Percentiles rank a stretch among this genome's conserved stretches.
Evolutionary conservation across 2,888 invertebrate genomes (phyloP).

Genomic region (Nezara viridula): DNA sequence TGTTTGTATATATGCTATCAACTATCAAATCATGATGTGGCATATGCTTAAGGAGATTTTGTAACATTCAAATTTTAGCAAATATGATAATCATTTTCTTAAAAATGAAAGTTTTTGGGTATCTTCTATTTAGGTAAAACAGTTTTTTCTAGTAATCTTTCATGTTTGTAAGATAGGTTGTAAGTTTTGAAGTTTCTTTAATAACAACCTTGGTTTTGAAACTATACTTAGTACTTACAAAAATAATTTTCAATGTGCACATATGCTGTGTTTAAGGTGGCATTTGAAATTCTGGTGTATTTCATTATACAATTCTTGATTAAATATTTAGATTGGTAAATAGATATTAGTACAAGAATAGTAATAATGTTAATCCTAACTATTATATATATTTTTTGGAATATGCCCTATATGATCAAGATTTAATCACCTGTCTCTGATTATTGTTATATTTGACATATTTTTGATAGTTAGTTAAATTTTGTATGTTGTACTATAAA

Average conservation of each 20-base stretch:
- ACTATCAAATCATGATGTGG: slow-evolving; percentile 9
- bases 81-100: neutral
- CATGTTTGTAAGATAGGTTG: neutral
- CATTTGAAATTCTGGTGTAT: neutral
- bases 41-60: neutral
- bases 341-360: neutral
- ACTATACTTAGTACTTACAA: neutral
- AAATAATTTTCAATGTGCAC: neutral
- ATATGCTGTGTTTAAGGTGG: neutral
- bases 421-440: neutral
- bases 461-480: slow-evolving; percentile 36
- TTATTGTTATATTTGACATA: slow-evolving; percentile 35
- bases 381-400: neutral
- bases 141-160: neutral
- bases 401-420: neutral
- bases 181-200: neutral
- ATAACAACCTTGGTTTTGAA: neutral
- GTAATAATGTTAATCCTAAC: neutral
- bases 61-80: neutral
- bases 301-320: neutral
- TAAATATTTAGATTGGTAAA: neutral
- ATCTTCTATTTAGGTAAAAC: neutral
- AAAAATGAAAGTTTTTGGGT: neutral
- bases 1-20: neutral
- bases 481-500: slow-evolving; percentile 36